Percentiles rank a stretch among this genome's conserved stretches.
Conservation (phyloP, 2,888 invertebrate species). For the Pterostichus madidus region DNA sequence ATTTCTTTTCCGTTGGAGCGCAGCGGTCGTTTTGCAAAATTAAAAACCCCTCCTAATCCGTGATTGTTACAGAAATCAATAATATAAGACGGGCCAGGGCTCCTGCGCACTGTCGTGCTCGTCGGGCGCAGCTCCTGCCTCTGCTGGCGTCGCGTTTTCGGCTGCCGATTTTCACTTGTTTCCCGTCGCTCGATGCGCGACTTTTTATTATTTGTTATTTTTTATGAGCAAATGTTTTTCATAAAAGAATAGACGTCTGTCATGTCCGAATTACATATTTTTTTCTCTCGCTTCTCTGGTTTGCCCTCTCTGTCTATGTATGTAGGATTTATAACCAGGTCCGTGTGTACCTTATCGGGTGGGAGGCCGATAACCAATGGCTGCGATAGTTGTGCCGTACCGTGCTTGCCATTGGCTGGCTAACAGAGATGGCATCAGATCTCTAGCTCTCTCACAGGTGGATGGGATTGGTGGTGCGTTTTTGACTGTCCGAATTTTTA, state of each 20-base stretch:
- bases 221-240: conserved; percentile 56
- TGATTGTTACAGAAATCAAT: conserved; percentile 64
- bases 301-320: conserved; percentile 49
- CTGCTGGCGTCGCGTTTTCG: conserved; percentile 40
- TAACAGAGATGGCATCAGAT: conserved; percentile 33
- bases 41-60: conserved; percentile 60
- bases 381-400: conserved; percentile 21
- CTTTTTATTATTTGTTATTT: conserved; percentile 60
- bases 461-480: conserved; percentile 51
- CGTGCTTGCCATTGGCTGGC: conserved; percentile 44
- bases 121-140: conserved; percentile 38
- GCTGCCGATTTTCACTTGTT: conserved; percentile 52
- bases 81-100: conserved; percentile 46
- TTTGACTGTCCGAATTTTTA: conserved; percentile 66
- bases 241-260: conserved; percentile 62
- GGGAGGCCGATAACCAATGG: conserved; percentile 60
- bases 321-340: conserved; percentile 60
- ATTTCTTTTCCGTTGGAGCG: conserved; percentile 29
- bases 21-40: conserved; percentile 54
- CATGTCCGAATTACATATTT: conserved; percentile 62
- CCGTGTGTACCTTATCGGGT: conserved; percentile 59
- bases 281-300: conserved; percentile 43
- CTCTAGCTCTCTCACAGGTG: conserved; percentile 16
- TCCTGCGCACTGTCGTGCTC: conserved; percentile 46
- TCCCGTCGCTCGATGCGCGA: conserved; percentile 27